A percentile compares a stretch with the other conserved stretches of the same genome.
Conservation (phyloP, 2,797 vertebrate species). For the Amniataba percoides region DNA sequence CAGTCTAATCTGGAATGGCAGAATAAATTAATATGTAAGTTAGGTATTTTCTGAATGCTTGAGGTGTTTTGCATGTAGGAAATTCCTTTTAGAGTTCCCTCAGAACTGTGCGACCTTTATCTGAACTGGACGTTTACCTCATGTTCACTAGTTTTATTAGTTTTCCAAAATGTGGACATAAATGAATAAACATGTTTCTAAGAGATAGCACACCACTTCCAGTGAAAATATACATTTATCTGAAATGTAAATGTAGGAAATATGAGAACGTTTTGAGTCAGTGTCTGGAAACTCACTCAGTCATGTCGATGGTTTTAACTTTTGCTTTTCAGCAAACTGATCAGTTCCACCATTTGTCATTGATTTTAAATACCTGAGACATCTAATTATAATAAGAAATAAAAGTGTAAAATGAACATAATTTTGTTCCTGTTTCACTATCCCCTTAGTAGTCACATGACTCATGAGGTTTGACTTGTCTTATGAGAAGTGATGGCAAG, state of each 20-base stretch:
- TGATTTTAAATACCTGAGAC: too few relatives aligned
- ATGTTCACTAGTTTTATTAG: not conserved
- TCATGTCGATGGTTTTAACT: not conserved
- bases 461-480: not conserved
- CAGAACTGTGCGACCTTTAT: conserved; percentile 4
- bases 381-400: too few relatives aligned
- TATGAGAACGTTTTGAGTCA: not conserved
- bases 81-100: not conserved
- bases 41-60: not conserved
- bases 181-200: not conserved
- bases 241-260: too few relatives aligned
- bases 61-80: not conserved
- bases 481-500: not conserved
- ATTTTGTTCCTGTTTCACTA: too few relatives aligned
- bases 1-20: too few relatives aligned
- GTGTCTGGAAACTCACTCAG: not conserved
- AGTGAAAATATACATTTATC: not conserved
- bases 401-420: too few relatives aligned
- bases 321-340: too few relatives aligned
- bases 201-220: too few relatives aligned
- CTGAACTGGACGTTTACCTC: not conserved
- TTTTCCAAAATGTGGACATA: not conserved
- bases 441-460: too few relatives aligned
- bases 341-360: too few relatives aligned
- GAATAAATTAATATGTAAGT: not conserved